These are phyloP conservation scores for Platycnemis pennipes DNA, from an alignment of 2,888 invertebrate species.

Conservation along the genomic window DNA sequence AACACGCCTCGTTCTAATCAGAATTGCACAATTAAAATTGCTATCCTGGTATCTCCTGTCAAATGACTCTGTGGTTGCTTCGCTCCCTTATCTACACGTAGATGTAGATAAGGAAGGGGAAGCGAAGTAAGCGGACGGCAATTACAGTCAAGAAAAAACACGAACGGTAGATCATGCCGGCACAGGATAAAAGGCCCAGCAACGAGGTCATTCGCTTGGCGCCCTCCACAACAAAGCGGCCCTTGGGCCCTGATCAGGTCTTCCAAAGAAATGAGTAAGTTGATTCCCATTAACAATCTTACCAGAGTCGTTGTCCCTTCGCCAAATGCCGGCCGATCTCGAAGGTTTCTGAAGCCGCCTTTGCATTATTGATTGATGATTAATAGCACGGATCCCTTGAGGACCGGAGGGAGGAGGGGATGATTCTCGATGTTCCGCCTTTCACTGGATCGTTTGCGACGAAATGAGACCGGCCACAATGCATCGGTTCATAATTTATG, in stretches of 20 bases:
- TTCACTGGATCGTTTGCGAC: neutral
- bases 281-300: neutral
- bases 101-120: too few relatives aligned
- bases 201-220: too few relatives aligned
- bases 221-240: neutral
- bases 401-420: neutral
- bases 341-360: slow-evolving; percentile 12
- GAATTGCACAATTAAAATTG: too few relatives aligned
- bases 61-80: too few relatives aligned
- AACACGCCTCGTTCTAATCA: too few relatives aligned
- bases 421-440: slow-evolving; percentile 14
- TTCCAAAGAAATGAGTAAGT: neutral
- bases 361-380: slow-evolving; percentile 3
- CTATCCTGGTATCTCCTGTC: too few relatives aligned
- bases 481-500: neutral
- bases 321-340: neutral
- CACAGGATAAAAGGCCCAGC: too few relatives aligned
- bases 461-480: neutral
- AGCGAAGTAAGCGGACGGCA: too few relatives aligned
- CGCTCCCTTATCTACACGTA: too few relatives aligned
- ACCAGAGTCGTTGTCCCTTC: neutral
- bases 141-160: too few relatives aligned
- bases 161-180: too few relatives aligned
- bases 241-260: neutral
- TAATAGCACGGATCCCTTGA: neutral